Conservation (phyloP, 2,888 invertebrate genomes). For the Autographa gamma region DNA sequence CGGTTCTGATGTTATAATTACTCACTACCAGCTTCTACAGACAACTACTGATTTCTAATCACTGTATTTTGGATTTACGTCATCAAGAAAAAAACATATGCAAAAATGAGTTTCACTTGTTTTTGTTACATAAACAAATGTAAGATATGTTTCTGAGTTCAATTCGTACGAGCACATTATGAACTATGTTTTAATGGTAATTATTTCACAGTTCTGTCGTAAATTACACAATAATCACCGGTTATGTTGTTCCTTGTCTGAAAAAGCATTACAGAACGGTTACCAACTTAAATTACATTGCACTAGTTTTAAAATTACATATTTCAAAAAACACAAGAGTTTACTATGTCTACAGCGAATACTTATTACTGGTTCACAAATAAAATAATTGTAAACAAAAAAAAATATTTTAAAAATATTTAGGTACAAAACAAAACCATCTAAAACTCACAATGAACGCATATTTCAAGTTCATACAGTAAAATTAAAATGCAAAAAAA, state of each 20-base stretch:
- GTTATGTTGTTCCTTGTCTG: constrained; percentile 28
- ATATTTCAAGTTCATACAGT: neutral
- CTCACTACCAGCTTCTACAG: constrained; percentile 8
- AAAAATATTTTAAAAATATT: too few relatives aligned
- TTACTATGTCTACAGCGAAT: too few relatives aligned
- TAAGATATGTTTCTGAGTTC: constrained; percentile 27
- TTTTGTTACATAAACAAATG: constrained; percentile 39
- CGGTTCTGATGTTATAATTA: constrained; percentile 26
- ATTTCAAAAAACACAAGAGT: too few relatives aligned
- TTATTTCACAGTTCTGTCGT: constrained; percentile 39
- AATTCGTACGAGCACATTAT: constrained; percentile 23
- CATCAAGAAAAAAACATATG: constrained; percentile 33
- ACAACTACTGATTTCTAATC: constrained; percentile 30
- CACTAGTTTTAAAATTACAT: too few relatives aligned
- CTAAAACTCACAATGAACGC: neutral
- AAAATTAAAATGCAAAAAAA: constrained; percentile 9
- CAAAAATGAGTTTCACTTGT: constrained; percentile 32
- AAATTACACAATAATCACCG: constrained; percentile 29
- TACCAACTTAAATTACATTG: neutral
- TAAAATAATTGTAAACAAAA: too few relatives aligned
- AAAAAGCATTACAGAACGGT: constrained; percentile 25
- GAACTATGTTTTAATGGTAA: constrained; percentile 37
- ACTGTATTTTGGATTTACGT: constrained; percentile 34
- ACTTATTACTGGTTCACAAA: too few relatives aligned
- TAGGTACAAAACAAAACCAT: neutral